Conservation (phyloP, 2,888 invertebrate genomes). For the Isotomurus palustris region DNA sequence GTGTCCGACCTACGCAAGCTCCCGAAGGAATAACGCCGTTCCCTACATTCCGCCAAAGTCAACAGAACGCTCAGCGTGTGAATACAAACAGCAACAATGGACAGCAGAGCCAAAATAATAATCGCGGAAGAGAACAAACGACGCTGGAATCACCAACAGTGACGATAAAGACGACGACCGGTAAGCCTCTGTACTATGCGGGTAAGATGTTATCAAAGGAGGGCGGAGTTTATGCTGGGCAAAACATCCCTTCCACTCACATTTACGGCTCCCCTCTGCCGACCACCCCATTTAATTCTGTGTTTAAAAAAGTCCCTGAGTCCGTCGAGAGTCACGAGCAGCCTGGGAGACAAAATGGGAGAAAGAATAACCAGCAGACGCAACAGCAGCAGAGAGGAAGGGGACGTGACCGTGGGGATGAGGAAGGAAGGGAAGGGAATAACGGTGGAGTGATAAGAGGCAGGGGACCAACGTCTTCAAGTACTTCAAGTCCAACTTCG, state of each 20-base stretch:
- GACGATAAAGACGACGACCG: conserved; percentile 27
- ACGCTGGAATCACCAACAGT: conserved; percentile 19
- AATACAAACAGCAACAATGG: neutral
- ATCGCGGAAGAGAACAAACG: conserved; percentile 20
- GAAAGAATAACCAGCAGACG: conserved; percentile 11
- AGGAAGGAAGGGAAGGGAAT: neutral
- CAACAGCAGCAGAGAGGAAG: conserved; percentile 1
- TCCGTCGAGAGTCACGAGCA: neutral
- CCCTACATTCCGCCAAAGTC: neutral
- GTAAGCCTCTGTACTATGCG: conserved; percentile 41
- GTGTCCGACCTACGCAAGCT: conserved; percentile 5
- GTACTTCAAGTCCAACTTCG: neutral
- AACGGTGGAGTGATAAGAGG: neutral
- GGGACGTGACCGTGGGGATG: neutral
- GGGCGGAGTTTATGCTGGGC: conserved; percentile 44
- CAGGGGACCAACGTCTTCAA: neutral
- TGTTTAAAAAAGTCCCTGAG: conserved; percentile 35
- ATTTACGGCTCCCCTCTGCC: conserved; percentile 42
- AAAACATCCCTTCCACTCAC: conserved; percentile 30
- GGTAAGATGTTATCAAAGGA: conserved; percentile 45
- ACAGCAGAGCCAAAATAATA: neutral
- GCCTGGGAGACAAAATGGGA: neutral
- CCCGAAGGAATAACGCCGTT: neutral
- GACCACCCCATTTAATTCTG: conserved; percentile 35
- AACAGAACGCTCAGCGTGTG: neutral